These are phyloP conservation scores for Cyprinodon variegatus DNA, from an alignment of 2,113 vertebrate species.

Conservation along the genomic window DNA sequence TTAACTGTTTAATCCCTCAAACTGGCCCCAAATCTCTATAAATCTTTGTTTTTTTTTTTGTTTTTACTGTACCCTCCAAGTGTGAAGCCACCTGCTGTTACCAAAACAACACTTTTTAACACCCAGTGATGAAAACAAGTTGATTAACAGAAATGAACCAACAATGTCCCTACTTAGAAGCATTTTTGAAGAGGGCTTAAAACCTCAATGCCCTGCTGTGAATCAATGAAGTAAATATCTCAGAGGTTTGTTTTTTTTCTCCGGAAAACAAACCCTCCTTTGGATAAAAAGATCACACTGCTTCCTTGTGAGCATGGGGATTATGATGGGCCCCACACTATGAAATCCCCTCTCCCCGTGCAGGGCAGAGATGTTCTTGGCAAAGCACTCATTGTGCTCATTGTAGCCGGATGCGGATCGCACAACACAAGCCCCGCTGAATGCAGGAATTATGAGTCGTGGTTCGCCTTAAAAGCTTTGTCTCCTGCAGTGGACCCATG, in stretches of 20 bases:
- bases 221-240: conserved; percentile 15
- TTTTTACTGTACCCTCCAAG: neutral
- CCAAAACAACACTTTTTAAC: neutral
- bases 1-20: neutral
- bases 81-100: neutral
- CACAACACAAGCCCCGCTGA: conserved; percentile 44
- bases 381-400: conserved; percentile 42
- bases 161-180: neutral
- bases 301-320: conserved; percentile 30
- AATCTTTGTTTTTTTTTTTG: neutral
- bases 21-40: neutral
- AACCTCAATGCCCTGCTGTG: neutral
- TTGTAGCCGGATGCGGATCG: conserved; percentile 49
- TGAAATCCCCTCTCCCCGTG: neutral
- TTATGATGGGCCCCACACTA: conserved; percentile 41
- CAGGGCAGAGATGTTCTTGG: conserved; percentile 42
- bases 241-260: neutral
- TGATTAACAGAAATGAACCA: neutral
- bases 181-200: neutral
- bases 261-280: conserved; percentile 26
- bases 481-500: conserved; percentile 30
- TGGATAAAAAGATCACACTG: conserved; percentile 34
- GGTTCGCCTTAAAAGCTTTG: conserved; percentile 57
- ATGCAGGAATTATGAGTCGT: conserved; percentile 62
- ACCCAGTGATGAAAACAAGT: neutral